Conservation (phyloP, 2,113 vertebrate genomes). For the Ariopsis seemanni region DNA sequence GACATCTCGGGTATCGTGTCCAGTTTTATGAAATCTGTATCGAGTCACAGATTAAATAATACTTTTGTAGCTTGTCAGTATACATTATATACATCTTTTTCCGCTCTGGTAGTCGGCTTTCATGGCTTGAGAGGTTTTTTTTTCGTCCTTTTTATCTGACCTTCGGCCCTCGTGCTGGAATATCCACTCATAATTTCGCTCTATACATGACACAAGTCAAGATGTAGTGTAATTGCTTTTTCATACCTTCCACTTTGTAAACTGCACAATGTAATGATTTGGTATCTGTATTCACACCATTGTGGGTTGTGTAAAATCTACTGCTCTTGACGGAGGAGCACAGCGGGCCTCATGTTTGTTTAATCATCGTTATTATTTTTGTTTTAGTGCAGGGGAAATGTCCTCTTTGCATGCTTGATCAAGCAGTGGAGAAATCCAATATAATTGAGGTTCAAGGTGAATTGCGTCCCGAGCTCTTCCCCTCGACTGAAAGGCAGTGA, state of each 20-base stretch:
- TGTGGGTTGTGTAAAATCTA: slow-evolving; percentile 68
- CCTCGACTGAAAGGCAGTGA: slow-evolving; percentile 70
- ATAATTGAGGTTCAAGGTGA: slow-evolving; percentile 88
- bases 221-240: slow-evolving; percentile 72
- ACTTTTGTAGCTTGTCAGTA: slow-evolving; percentile 23
- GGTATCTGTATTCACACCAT: slow-evolving; percentile 69
- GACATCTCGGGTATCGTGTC: slow-evolving; percentile 21
- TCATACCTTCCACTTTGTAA: slow-evolving; percentile 68
- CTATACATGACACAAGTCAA: slow-evolving; percentile 67
- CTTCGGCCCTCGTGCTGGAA: slow-evolving; percentile 71
- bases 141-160: slow-evolving; percentile 63
- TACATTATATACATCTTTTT: background rate
- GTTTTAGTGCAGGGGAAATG: slow-evolving; percentile 80
- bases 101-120: slow-evolving; percentile 47
- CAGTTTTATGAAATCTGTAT: slow-evolving; percentile 5
- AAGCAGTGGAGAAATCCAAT: slow-evolving; percentile 89
- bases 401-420: slow-evolving; percentile 93
- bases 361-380: slow-evolving; percentile 82
- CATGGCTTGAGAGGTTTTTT: slow-evolving; percentile 51
- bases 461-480: slow-evolving; percentile 78
- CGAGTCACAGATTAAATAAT: slow-evolving; percentile 14
- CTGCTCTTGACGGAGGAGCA: slow-evolving; percentile 62
- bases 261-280: slow-evolving; percentile 72
- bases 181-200: slow-evolving; percentile 65
- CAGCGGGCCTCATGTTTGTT: slow-evolving; percentile 75